These are phyloP conservation scores for Podarcis cretensis DNA, from an alignment of 2,113 vertebrate genomes.

Conservation along the genomic window DNA sequence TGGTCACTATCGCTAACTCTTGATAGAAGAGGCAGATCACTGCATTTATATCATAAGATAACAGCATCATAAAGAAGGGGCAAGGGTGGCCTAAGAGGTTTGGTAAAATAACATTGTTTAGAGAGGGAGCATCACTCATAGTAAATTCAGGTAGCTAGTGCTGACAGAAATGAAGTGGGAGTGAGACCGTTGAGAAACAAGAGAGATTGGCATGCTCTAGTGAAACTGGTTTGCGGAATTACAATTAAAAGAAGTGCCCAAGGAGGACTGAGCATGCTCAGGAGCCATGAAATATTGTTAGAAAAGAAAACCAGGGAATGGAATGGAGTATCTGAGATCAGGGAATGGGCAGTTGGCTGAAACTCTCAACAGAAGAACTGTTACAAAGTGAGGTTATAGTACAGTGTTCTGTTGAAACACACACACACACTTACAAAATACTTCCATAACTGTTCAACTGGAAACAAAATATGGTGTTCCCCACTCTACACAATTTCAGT, in stretches of 20 bases:
- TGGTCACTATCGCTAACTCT: background rate
- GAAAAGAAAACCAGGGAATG: background rate
- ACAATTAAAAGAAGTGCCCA: background rate
- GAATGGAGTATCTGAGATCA: too few species aligned
- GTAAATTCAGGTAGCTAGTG: background rate
- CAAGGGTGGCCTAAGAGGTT: background rate
- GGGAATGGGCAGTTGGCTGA: too few species aligned
- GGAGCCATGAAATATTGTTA: background rate
- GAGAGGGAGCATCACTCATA: background rate
- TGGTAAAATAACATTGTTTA: background rate
- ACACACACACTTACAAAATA: background rate
- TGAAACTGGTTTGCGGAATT: background rate
- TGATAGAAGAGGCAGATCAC: background rate
- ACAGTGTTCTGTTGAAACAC: background rate
- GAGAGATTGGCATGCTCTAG: background rate
- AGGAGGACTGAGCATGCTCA: background rate
- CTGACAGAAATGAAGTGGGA: background rate
- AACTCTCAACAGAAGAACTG: background rate
- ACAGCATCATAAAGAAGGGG: background rate
- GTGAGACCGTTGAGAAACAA: background rate
- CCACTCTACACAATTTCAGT: too few species aligned
- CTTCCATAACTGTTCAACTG: background rate
- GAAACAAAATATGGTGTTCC: background rate
- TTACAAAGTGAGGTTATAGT: background rate
- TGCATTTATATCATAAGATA: background rate